Conservation (phyloP, 2,797 vertebrate genomes). For the Lindbergichthys nudifrons region DNA sequence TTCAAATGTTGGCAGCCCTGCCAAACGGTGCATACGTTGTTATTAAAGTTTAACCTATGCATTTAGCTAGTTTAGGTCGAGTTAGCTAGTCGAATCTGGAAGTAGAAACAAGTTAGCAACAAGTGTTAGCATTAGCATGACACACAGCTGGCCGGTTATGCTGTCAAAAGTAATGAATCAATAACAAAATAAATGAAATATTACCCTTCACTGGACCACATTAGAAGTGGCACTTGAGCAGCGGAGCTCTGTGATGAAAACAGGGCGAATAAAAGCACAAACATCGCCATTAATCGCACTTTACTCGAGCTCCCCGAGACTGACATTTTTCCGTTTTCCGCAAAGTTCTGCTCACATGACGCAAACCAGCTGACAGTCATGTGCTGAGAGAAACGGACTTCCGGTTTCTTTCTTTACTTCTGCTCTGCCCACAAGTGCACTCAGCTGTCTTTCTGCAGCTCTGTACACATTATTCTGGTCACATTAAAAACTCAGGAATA, state of each 20-base stretch:
- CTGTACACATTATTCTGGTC: too few relatives aligned
- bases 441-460: not conserved
- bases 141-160: not conserved
- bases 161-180: not conserved
- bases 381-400: conserved; percentile 56
- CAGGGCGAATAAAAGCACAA: conserved; percentile 52
- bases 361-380: conserved; percentile 74
- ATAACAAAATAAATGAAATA: not conserved
- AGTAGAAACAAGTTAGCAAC: conserved; percentile 26
- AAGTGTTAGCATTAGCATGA: conserved; percentile 61
- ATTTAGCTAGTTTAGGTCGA: not conserved
- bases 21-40: not conserved
- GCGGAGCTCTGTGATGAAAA: conserved; percentile 50
- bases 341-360: conserved; percentile 75
- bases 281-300: conserved; percentile 33
- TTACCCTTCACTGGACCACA: conserved; percentile 90
- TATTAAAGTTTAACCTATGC: not conserved
- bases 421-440: conserved; percentile 11
- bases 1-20: too few relatives aligned
- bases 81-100: too few relatives aligned
- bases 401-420: conserved; percentile 53
- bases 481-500: not conserved
- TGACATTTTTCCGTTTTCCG: conserved; percentile 72
- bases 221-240: conserved; percentile 87
- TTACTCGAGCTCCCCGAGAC: conserved; percentile 16